Conservation (phyloP, 2,888 invertebrate genomes). For the Luperina testacea region DNA sequence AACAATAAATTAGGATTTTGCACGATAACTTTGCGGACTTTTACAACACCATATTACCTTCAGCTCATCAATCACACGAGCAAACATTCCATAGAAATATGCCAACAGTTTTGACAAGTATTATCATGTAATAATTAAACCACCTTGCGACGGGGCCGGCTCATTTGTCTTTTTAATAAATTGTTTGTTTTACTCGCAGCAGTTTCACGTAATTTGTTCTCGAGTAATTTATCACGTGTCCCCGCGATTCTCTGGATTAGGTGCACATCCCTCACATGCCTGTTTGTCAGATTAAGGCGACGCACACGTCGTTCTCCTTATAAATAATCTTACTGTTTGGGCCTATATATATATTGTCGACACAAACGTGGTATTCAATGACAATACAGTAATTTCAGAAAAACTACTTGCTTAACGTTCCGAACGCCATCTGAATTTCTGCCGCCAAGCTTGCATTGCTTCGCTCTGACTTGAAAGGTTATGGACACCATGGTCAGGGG, state of each 20-base stretch:
- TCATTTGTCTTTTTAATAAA: constrained; percentile 85
- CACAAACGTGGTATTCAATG: background rate
- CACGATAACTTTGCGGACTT: background rate
- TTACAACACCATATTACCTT: constrained; percentile 7
- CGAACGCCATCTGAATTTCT: background rate
- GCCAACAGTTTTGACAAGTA: constrained; percentile 64
- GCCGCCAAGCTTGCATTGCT: background rate
- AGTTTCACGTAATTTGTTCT: constrained; percentile 82
- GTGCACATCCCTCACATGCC: constrained; percentile 76
- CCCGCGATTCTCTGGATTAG: constrained; percentile 79
- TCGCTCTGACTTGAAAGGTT: background rate
- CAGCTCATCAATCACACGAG: constrained; percentile 47
- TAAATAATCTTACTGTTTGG: constrained; percentile 43
- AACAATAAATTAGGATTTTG: background rate
- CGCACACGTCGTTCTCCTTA: constrained; percentile 43
- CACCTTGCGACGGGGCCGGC: constrained; percentile 71
- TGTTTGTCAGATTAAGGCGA: constrained; percentile 76
- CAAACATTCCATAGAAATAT: constrained; percentile 36
- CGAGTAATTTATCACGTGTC: constrained; percentile 84
- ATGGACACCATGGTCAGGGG: too few species aligned
- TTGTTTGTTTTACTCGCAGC: constrained; percentile 84
- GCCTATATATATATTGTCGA: constrained; percentile 14
- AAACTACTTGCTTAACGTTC: background rate
- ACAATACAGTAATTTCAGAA: background rate
- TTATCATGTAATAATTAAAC: constrained; percentile 80